A percentile compares a stretch with the other conserved stretches of the same genome.
Evolutionary conservation across 2,113 vertebrate genomes (phyloP).

Genomic region (Cromileptes altivelis): DNA sequence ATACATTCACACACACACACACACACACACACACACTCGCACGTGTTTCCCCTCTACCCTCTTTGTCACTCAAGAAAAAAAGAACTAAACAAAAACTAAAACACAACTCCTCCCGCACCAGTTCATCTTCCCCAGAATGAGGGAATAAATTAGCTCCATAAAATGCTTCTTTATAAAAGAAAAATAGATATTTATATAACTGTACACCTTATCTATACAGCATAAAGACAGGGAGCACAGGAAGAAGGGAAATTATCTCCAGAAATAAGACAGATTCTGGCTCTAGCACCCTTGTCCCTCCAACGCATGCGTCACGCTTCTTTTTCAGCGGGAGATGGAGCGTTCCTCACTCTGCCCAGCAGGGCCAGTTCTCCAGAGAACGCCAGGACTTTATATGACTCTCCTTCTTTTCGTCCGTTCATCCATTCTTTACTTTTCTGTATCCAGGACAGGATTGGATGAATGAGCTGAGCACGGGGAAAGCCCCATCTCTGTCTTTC

Average conservation of each 20-base stretch:
- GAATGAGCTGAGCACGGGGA: constrained; percentile 47
- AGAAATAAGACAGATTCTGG: constrained; percentile 74
- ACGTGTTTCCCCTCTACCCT: constrained; percentile 25
- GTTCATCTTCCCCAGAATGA: constrained; percentile 75
- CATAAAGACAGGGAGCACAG: constrained; percentile 65
- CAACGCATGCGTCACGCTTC: constrained; percentile 48
- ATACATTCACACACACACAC: constrained; percentile 14
- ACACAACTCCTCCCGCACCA: constrained; percentile 57
- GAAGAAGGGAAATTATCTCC: constrained; percentile 79
- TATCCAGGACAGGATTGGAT: constrained; percentile 25
- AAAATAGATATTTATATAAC: constrained; percentile 83
- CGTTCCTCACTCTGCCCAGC: constrained; percentile 29
- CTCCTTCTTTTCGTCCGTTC: background rate
- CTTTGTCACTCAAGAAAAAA: constrained; percentile 40
- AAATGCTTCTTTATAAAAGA: constrained; percentile 90
- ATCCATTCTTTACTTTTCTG: constrained; percentile 18
- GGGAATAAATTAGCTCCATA: constrained; percentile 82
- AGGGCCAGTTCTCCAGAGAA: constrained; percentile 27
- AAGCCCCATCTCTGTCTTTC: constrained; percentile 37
- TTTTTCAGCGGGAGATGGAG: constrained; percentile 52
- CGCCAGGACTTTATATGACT: background rate
- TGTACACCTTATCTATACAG: constrained; percentile 82
- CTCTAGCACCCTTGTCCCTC: constrained; percentile 76
- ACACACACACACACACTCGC: background rate
- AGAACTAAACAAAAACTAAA: constrained; percentile 57